A percentile compares a stretch with the other conserved stretches of the same genome.
Evolutionary conservation across 2,113 vertebrate genomes (phyloP).

Genomic region (Atlantisia rogersi): DNA sequence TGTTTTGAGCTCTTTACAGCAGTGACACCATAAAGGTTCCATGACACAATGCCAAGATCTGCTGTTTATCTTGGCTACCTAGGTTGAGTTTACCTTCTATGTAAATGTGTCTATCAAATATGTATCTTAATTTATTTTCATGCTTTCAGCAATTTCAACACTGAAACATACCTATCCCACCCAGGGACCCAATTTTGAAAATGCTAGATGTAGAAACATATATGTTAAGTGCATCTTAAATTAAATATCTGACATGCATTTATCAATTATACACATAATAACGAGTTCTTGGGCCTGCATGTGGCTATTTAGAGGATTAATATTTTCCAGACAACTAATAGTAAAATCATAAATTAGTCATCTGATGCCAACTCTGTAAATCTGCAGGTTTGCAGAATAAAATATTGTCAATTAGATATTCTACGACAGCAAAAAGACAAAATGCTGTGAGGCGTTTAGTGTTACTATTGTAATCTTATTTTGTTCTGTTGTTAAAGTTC

Average conservation of each 20-base stretch:
- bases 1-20: not conserved
- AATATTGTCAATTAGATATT: not conserved
- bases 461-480: not conserved
- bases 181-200: not conserved
- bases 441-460: not conserved
- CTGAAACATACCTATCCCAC: not conserved
- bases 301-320: not conserved
- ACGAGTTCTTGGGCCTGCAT: not conserved
- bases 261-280: not conserved
- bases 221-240: not conserved
- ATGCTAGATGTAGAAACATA: not conserved
- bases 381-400: not conserved
- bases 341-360: not conserved
- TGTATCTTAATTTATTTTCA: not conserved
- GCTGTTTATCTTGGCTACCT: not conserved
- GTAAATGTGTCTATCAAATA: not conserved
- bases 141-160: not conserved
- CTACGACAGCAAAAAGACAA: not conserved
- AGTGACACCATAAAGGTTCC: not conserved
- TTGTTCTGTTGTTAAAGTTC: not conserved
- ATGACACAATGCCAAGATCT: not conserved
- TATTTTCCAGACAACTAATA: not conserved
- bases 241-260: not conserved
- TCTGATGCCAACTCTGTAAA: not conserved
- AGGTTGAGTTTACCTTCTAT: not conserved